Percentiles rank a stretch among this genome's conserved stretches.
Conservation (phyloP, 2,797 vertebrate genomes). For the Numenius phaeopus region DNA sequence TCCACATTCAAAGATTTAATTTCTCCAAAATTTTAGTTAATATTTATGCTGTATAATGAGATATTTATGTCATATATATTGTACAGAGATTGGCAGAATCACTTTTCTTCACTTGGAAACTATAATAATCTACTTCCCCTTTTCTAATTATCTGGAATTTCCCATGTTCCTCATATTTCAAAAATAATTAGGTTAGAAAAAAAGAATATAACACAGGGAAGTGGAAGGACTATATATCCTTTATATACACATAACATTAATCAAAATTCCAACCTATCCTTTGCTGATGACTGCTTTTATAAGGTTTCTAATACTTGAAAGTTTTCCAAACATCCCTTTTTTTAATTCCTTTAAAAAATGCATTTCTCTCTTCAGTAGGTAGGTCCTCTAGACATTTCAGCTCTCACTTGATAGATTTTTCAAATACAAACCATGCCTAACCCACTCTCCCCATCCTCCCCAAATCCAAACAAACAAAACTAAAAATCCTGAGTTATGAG, state of each 20-base stretch:
- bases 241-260: neutral
- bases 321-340: neutral
- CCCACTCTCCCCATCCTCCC: neutral
- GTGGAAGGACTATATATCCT: neutral
- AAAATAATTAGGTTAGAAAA: constrained; percentile 4
- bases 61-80: neutral
- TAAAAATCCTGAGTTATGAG: neutral
- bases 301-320: neutral
- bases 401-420: neutral
- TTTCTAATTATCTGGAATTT: constrained; percentile 16
- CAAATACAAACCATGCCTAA: neutral
- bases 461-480: constrained; percentile 10
- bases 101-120: neutral
- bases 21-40: neutral
- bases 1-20: neutral
- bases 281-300: neutral
- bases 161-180: neutral
- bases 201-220: neutral
- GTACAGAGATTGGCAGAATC: neutral
- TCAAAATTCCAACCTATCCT: neutral
- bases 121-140: neutral
- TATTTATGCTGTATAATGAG: neutral
- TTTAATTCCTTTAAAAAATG: neutral
- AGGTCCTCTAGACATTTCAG: neutral
- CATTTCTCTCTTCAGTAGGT: neutral